Conservation (phyloP, 2,797 vertebrate genomes). For the Trematomus bernacchii region DNA sequence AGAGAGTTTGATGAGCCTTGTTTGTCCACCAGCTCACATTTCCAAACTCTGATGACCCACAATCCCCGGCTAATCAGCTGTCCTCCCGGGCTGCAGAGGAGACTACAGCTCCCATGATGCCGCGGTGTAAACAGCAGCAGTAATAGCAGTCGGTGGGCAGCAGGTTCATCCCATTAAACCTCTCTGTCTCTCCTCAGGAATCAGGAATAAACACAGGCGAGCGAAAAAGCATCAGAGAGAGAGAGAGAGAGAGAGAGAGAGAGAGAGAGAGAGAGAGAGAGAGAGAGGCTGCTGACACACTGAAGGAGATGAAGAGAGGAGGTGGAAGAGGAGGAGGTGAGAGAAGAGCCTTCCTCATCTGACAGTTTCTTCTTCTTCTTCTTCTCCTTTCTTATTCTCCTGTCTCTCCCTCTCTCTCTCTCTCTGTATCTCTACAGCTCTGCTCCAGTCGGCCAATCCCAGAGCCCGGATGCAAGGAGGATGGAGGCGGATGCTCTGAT, state of each 20-base stretch:
- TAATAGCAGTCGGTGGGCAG: slow-evolving; percentile 48
- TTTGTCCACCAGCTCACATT: slow-evolving; percentile 66
- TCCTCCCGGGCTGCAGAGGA: slow-evolving; percentile 34
- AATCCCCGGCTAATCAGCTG: slow-evolving; percentile 56
- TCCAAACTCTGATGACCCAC: slow-evolving; percentile 63
- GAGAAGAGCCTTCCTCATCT: slow-evolving; percentile 32
- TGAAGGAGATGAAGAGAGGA: slow-evolving; percentile 4
- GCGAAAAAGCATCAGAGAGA: not conserved
- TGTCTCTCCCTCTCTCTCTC: slow-evolving; percentile 18
- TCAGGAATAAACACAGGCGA: slow-evolving; percentile 2
- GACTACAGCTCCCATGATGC: slow-evolving; percentile 74
- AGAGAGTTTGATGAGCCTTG: slow-evolving; percentile 43
- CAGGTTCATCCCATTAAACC: slow-evolving; percentile 55
- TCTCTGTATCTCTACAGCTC: slow-evolving; percentile 27
- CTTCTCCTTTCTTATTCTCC: slow-evolving; percentile 32
- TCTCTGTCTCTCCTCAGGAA: slow-evolving; percentile 27
- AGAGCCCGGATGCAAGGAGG: slow-evolving; percentile 42
- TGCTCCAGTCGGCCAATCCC: slow-evolving; percentile 59
- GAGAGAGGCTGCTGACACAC: not conserved
- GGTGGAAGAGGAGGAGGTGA: slow-evolving; percentile 23
- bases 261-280: not conserved
- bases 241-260: not conserved
- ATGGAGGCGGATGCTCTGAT: slow-evolving; percentile 50
- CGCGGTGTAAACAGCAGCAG: slow-evolving; percentile 58
- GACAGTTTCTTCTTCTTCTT: slow-evolving; percentile 42